Evolutionary conservation across 1,140 invertebrate genomes (phyloP).

Genomic region (Spodoptera frugiperda): DNA sequence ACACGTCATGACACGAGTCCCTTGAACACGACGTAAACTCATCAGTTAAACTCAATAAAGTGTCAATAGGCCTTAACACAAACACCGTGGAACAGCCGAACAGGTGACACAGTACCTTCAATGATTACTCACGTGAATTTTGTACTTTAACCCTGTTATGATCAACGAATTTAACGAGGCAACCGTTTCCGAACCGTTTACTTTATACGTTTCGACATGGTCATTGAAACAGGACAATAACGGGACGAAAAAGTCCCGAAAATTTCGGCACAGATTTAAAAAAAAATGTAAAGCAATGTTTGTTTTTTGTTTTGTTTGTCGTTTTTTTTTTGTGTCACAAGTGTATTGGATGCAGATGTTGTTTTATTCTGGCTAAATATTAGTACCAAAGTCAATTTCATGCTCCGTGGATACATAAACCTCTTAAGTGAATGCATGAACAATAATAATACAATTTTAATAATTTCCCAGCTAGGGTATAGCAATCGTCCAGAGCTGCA

Average conservation of each 20-base stretch:
- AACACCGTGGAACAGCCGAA: not conserved
- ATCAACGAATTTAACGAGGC: constrained; percentile 23
- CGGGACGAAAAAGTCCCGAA: not conserved
- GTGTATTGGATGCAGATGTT: too few relatives aligned
- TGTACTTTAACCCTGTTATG: constrained; percentile 16
- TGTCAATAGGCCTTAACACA: constrained; percentile 18
- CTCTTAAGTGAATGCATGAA: too few relatives aligned
- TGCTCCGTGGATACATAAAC: too few relatives aligned
- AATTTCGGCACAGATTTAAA: not conserved
- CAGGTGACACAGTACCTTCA: constrained; percentile 1
- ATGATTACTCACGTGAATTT: constrained; percentile 26
- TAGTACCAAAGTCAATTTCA: too few relatives aligned
- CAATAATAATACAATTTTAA: too few relatives aligned
- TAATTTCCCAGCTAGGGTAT: too few relatives aligned
- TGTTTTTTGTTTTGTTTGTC: too few relatives aligned
- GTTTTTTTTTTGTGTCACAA: too few relatives aligned
- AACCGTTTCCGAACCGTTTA: constrained; percentile 11
- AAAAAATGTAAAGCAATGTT: too few relatives aligned
- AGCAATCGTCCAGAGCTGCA: too few relatives aligned
- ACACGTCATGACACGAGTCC: too few relatives aligned
- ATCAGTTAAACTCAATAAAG: not conserved
- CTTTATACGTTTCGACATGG: constrained; percentile 23
- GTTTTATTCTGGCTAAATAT: too few relatives aligned
- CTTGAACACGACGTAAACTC: not conserved
- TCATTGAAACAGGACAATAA: not conserved